Evolutionary conservation across 1,140 invertebrate genomes (phyloP).

Genomic region (Apis cerana): DNA sequence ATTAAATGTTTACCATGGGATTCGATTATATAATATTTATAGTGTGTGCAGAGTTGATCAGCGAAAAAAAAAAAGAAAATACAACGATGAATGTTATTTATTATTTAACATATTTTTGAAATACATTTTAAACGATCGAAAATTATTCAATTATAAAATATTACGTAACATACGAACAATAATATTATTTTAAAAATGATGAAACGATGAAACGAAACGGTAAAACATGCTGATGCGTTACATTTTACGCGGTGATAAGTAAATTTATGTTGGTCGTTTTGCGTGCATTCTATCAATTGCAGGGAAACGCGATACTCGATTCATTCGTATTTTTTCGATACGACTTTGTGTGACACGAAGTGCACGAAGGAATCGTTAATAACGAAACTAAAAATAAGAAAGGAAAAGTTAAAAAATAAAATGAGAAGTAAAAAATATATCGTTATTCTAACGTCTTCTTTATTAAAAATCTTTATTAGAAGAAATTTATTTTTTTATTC

Average conservation of each 20-base stretch:
- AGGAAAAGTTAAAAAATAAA: neutral
- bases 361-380: neutral
- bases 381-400: neutral
- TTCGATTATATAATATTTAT: too few relatives aligned
- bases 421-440: too few relatives aligned
- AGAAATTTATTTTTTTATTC: too few relatives aligned
- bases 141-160: neutral
- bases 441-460: too few relatives aligned
- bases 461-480: too few relatives aligned
- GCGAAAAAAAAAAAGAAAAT: too few relatives aligned
- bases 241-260: constrained; percentile 2
- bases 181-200: neutral
- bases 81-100: too few relatives aligned
- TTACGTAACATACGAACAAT: neutral
- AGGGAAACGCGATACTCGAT: constrained; percentile 43
- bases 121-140: neutral
- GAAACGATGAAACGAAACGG: neutral
- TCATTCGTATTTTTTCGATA: constrained; percentile 1
- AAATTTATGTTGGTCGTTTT: constrained; percentile 33
- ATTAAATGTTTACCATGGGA: neutral
- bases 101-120: neutral
- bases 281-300: constrained; percentile 34
- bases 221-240: neutral
- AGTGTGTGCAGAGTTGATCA: too few relatives aligned
- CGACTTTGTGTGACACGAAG: neutral